Percentiles rank a stretch among this genome's conserved stretches.
Evolutionary conservation across 2,888 invertebrate genomes (phyloP).

Genomic region (Tachina grossa): DNA sequence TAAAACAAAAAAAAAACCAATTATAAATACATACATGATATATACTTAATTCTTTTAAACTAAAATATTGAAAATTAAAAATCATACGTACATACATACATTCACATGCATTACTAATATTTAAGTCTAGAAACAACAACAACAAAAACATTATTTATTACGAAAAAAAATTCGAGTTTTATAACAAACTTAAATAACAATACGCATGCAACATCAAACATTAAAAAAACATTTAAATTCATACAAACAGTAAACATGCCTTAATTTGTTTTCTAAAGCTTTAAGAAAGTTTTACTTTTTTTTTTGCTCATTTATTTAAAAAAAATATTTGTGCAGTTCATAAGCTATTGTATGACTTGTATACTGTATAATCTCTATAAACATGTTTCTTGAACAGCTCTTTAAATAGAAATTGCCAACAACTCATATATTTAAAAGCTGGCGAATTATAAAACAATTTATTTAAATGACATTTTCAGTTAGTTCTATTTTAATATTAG

Average conservation of each 20-base stretch:
- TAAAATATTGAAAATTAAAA: conserved; percentile 41
- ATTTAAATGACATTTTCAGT: too few relatives aligned
- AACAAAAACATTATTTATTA: conserved; percentile 58
- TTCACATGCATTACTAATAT: conserved; percentile 70
- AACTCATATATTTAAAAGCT: too few relatives aligned
- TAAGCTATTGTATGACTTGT: too few relatives aligned
- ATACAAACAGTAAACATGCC: background rate
- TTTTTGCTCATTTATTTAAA: too few relatives aligned
- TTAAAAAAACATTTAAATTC: background rate
- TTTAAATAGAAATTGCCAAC: too few relatives aligned
- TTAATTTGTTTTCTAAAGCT: too few relatives aligned
- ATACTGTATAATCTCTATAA: too few relatives aligned
- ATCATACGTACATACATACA: conserved; percentile 4
- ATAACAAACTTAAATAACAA: conserved; percentile 1
- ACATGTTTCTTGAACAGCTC: too few relatives aligned
- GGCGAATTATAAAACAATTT: too few relatives aligned
- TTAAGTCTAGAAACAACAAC: conserved; percentile 55
- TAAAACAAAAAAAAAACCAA: conserved; percentile 19
- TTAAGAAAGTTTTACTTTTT: too few relatives aligned
- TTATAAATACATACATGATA: conserved; percentile 22
- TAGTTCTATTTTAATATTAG: too few relatives aligned
- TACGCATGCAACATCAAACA: background rate
- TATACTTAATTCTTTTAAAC: conserved; percentile 63
- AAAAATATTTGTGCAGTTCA: too few relatives aligned
- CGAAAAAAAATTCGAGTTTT: conserved; percentile 22